Percentiles rank a stretch among this genome's conserved stretches.
These are phyloP conservation scores for Heteromyza rotundicornis DNA, from an alignment of 2,888 invertebrate species.

Conservation along the genomic window DNA sequence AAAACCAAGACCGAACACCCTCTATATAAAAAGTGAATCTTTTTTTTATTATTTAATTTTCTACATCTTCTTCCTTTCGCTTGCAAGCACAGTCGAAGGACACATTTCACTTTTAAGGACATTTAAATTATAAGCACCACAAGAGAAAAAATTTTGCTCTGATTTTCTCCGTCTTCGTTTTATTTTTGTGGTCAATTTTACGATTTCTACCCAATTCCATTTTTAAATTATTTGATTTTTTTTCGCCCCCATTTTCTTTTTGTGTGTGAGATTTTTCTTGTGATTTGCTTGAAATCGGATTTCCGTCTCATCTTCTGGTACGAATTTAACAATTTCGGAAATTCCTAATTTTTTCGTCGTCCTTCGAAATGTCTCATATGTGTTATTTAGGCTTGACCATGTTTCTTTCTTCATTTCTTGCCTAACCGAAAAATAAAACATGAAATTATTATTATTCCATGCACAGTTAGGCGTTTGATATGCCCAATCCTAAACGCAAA, in stretches of 20 bases:
- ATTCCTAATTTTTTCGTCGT: neutral
- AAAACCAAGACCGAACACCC: too few species aligned
- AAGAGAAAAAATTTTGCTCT: conserved; percentile 1
- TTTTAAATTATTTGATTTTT: neutral
- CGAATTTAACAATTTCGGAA: neutral
- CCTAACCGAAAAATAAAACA: neutral
- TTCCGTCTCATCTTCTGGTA: neutral
- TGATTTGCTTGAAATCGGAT: conserved; percentile 2
- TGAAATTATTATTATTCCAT: conserved; percentile 50
- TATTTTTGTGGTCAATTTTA: neutral
- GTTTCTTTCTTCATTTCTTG: neutral
- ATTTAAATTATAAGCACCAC: conserved; percentile 2
- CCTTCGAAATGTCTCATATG: neutral
- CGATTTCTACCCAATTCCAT: too few species aligned
- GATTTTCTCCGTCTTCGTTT: neutral
- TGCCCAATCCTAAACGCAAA: neutral
- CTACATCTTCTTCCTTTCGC: too few species aligned
- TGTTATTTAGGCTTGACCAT: neutral
- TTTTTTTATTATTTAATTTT: too few species aligned
- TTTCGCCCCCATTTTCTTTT: neutral
- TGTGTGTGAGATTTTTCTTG: neutral
- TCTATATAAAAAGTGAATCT: too few species aligned
- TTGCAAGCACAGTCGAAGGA: neutral
- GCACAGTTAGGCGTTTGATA: conserved; percentile 43
- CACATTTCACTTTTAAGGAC: neutral